Evolutionary conservation across 1,140 invertebrate genomes (phyloP).

Genomic region (Bombus balteatus): DNA sequence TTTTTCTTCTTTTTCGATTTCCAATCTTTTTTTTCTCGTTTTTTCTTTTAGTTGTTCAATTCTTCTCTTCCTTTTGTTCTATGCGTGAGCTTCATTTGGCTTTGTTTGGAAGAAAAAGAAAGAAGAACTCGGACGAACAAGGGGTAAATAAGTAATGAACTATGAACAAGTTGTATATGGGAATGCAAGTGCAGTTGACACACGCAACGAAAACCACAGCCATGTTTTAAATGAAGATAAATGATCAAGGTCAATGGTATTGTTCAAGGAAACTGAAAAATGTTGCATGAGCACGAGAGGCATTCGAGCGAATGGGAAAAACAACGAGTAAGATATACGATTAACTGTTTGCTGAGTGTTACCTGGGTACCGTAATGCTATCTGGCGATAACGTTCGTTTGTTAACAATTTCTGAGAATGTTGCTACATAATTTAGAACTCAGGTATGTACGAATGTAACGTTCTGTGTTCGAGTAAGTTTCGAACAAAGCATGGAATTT

Average conservation of each 20-base stretch:
- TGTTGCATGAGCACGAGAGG: neutral
- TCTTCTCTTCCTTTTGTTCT: neutral
- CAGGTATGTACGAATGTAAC: neutral
- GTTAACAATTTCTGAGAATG: neutral
- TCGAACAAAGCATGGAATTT: neutral
- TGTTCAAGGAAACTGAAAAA: constrained; percentile 33
- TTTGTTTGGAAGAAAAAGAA: neutral
- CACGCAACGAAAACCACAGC: constrained; percentile 8
- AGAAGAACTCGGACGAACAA: neutral
- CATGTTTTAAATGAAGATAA: constrained; percentile 16
- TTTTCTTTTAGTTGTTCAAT: neutral
- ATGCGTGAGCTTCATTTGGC: neutral
- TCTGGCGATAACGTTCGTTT: neutral
- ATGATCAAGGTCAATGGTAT: constrained; percentile 20
- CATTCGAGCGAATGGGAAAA: neutral
- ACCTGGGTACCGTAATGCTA: no score
- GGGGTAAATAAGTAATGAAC: neutral
- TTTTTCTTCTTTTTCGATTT: neutral
- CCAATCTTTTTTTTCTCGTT: neutral
- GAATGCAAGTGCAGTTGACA: neutral
- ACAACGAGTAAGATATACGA: neutral
- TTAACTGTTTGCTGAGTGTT: neutral
- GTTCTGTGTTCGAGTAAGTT: neutral
- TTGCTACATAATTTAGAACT: neutral
- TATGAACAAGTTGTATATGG: neutral